Percentiles rank a stretch among this genome's conserved stretches.
Evolutionary conservation across 2,113 vertebrate genomes (phyloP).

Genomic region (western clawed frog (Xenopus tropicalis)): UCB_Xtro_10.0 CM004443.2:180514501-180515000

Average conservation of each 20-base stretch:
- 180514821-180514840: slow-evolving; percentile 37
- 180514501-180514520: too few species aligned
- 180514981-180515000: slow-evolving; percentile 66
- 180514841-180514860: slow-evolving; percentile 41
- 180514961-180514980: slow-evolving; percentile 59
- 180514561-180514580: too few species aligned
- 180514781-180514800: slow-evolving; percentile 42
- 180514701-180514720: slow-evolving; percentile 7
- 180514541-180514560: too few species aligned
- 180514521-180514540: too few species aligned
- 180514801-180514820: slow-evolving; percentile 38
- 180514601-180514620: too few species aligned
- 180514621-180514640: not conserved
- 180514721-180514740: slow-evolving; percentile 27
- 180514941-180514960: slow-evolving; percentile 63
- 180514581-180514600: too few species aligned
- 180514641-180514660: too few species aligned
- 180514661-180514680: not conserved
- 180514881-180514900: slow-evolving; percentile 58
- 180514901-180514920: slow-evolving; percentile 71
- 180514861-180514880: slow-evolving; percentile 56
- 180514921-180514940: slow-evolving; percentile 60
- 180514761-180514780: slow-evolving; percentile 25
- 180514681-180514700: not conserved
- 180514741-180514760: slow-evolving; percentile 28